Conservation (phyloP, 2,888 invertebrate genomes). For the Tholera decimalis region DNA sequence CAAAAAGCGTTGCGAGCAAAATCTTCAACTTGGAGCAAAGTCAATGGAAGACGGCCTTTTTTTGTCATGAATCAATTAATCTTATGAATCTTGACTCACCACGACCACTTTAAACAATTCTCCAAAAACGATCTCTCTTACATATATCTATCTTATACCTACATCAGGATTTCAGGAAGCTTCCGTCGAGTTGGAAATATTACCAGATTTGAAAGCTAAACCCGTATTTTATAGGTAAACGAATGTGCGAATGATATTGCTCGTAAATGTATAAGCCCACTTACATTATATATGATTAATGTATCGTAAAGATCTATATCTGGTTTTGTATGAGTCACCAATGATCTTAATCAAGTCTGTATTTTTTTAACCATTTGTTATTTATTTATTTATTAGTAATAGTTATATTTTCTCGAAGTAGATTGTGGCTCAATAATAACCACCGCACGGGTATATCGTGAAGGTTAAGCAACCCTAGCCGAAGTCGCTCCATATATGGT, state of each 20-base stretch:
- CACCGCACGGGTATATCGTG: too few species aligned
- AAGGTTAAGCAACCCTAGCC: too few species aligned
- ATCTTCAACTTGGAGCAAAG: background rate
- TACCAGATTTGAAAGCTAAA: conserved; percentile 12
- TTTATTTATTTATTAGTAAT: conserved; percentile 34
- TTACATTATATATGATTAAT: conserved; percentile 45
- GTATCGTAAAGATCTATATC: conserved; percentile 31
- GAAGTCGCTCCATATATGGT: too few species aligned
- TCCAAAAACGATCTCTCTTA: background rate
- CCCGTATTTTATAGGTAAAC: conserved; percentile 28
- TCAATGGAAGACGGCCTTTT: conserved; percentile 8
- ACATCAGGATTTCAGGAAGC: conserved; percentile 22
- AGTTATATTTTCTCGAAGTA: too few species aligned
- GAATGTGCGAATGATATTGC: conserved; percentile 21
- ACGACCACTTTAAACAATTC: background rate
- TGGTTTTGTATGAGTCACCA: conserved; percentile 41
- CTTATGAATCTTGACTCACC: conserved; percentile 7
- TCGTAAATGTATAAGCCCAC: conserved; percentile 19
- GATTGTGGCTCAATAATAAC: too few species aligned
- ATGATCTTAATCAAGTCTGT: conserved; percentile 17
- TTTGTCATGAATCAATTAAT: conserved; percentile 7
- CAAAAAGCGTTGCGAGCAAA: background rate
- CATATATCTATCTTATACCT: too few species aligned
- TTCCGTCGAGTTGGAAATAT: conserved; percentile 1
- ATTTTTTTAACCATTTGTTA: conserved; percentile 24